Conservation (phyloP, 2,797 vertebrate species). For the Enoplosus armatus region DNA sequence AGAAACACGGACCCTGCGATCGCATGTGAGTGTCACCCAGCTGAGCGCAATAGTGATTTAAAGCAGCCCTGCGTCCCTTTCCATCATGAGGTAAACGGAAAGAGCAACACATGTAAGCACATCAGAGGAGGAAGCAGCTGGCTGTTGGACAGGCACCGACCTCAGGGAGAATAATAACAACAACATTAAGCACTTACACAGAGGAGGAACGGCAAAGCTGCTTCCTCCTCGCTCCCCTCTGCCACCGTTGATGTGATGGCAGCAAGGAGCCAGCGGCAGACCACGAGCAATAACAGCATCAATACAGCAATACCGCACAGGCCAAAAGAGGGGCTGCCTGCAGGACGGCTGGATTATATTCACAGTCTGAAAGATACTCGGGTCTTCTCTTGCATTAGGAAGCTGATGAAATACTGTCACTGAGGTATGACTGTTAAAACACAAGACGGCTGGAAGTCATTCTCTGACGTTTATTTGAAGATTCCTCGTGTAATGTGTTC, state of each 20-base stretch:
- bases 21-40: constrained; percentile 59
- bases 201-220: constrained; percentile 63
- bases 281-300: constrained; percentile 52
- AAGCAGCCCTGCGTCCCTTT: constrained; percentile 72
- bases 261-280: constrained; percentile 56
- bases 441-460: constrained; percentile 13
- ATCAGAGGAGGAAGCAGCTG: constrained; percentile 84
- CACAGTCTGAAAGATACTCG: constrained; percentile 25
- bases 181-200: constrained; percentile 68
- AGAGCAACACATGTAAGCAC: constrained; percentile 81
- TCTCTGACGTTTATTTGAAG: constrained; percentile 18
- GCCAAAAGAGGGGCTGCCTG: constrained; percentile 40
- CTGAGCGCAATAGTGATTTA: constrained; percentile 73
- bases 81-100: constrained; percentile 84
- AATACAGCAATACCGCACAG: constrained; percentile 31
- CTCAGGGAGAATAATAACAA: constrained; percentile 81
- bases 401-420: constrained; percentile 42
- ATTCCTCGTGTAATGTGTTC: background rate
- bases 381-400: constrained; percentile 32
- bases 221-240: constrained; percentile 38
- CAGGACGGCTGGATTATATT: constrained; percentile 32
- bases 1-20: constrained; percentile 32
- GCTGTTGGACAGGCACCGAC: constrained; percentile 70
- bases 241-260: constrained; percentile 55
- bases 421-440: constrained; percentile 16